Evolutionary conservation across 1,140 invertebrate species (phyloP), one percentile per base, ranked within the genome.

Genomic region (Ostrea edulis): DNA sequence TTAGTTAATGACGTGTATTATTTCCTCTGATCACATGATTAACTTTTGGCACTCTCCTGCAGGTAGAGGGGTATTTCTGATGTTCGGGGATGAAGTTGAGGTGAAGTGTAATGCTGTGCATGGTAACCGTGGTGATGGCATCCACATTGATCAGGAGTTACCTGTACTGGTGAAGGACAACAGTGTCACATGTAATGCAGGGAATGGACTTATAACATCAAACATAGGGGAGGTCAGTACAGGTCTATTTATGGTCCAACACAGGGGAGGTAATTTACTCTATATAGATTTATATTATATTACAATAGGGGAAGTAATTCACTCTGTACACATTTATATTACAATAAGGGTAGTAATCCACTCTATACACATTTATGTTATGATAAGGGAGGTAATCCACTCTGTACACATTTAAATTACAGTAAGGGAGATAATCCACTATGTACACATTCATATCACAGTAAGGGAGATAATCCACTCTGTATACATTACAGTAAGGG

Each of bases 51-150:
- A 0, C 62, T 25, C 52, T 53, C 11, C 25, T 44, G 2, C 71
- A 94, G 93, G 93, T 85, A 85, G 91, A 85, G 93, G 93, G 12
- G 88, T 94, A 35, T 89, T 86, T 14, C 81, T 92, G n/a, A 90
- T 93, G 86, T 92, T 92, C 84, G 90, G 90, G 12, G 91, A 93
- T 71, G 87, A 89, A 20, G 90, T 94, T 20, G 35, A 88, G 11
- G 71, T 94, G 5, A 84, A 90, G 51, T 91, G 91, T 89, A 94
- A 94, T 87, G 88, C 91, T 55, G 86, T 94, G n/a, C 91, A 94
- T 88, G 92, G 89, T 71, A 94, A 94, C 88, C 89, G 90, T 55
- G 84, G 86, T 4, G 89, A 93, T 86, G 93, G 93, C 29, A 87
- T 94, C 20, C 88, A 58, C 25, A 87, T 94, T 29, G 86, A 93